Percentiles rank a stretch among this genome's conserved stretches.
phyloP scores from a whole-genome alignment of 2,797 vertebrate species.

The Margarornis squamiger region DNA sequence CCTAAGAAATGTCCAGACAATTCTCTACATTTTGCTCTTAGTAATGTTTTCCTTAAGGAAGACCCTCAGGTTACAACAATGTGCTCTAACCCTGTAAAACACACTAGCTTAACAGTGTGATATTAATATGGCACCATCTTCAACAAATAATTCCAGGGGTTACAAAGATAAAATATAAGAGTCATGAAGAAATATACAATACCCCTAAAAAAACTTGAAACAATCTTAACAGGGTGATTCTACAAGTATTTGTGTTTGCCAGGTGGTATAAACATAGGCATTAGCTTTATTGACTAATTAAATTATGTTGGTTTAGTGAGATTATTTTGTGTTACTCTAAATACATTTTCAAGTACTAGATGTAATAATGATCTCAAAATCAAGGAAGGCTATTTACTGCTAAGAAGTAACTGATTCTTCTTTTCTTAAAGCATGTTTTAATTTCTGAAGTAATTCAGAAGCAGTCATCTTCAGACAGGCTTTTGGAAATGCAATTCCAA shows the following conservation, averaged over 20 bases:
- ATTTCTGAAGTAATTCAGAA: neutral
- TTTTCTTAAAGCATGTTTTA: neutral
- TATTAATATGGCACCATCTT: neutral
- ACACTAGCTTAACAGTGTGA: neutral
- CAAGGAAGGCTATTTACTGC: neutral
- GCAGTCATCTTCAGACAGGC: neutral
- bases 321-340: neutral
- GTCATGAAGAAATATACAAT: neutral
- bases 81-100: neutral
- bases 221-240: neutral
- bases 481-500: neutral
- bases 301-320: neutral
- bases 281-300: neutral
- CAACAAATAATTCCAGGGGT: neutral
- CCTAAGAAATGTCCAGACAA: neutral
- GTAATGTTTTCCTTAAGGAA: neutral
- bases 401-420: neutral
- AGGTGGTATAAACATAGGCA: neutral
- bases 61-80: neutral
- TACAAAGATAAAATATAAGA: neutral
- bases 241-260: neutral
- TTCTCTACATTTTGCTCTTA: neutral
- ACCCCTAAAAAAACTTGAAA: neutral
- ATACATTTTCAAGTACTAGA: neutral
- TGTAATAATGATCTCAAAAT: neutral